Conservation (phyloP, 1,140 invertebrate genomes). For the Gyrodactylus bullatarudis region DNA sequence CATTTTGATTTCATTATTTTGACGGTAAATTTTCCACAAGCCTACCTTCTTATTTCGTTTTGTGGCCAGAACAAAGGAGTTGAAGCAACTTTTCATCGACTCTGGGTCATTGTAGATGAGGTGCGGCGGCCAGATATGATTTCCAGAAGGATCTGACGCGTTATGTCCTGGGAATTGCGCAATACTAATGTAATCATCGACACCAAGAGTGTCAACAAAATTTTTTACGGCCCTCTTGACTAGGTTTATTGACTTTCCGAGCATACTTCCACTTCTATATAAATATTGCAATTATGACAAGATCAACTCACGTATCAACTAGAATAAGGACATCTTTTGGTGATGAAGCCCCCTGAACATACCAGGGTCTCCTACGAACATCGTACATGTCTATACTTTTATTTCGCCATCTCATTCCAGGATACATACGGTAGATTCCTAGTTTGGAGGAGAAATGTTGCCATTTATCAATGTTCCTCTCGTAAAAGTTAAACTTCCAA, state of each 20-base stretch:
- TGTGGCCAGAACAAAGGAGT: neutral
- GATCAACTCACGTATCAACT: conserved; percentile 17
- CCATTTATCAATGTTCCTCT: conserved; percentile 55
- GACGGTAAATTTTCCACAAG: neutral
- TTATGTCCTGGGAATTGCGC: conserved; percentile 9
- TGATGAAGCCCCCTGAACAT: conserved; percentile 18
- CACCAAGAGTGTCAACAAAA: conserved; percentile 17
- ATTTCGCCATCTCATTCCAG: conserved; percentile 18
- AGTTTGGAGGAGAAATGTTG: conserved; percentile 71
- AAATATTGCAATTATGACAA: neutral
- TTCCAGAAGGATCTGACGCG: neutral
- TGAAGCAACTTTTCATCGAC: neutral
- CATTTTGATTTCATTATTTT: neutral
- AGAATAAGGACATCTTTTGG: conserved; percentile 20
- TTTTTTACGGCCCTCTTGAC: conserved; percentile 18
- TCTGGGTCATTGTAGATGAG: neutral
- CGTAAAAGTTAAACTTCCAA: conserved; percentile 46
- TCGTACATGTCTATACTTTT: conserved; percentile 20
- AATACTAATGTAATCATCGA: conserved; percentile 20
- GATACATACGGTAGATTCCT: conserved; percentile 60
- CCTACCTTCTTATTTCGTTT: conserved; percentile 1
- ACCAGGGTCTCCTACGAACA: conserved; percentile 23
- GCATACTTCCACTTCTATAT: conserved; percentile 20
- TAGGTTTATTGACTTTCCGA: conserved; percentile 17
- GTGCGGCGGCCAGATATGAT: neutral